Evolutionary conservation across 2,797 vertebrate species (phyloP).

Genomic region (Poecilia velifera): DNA sequence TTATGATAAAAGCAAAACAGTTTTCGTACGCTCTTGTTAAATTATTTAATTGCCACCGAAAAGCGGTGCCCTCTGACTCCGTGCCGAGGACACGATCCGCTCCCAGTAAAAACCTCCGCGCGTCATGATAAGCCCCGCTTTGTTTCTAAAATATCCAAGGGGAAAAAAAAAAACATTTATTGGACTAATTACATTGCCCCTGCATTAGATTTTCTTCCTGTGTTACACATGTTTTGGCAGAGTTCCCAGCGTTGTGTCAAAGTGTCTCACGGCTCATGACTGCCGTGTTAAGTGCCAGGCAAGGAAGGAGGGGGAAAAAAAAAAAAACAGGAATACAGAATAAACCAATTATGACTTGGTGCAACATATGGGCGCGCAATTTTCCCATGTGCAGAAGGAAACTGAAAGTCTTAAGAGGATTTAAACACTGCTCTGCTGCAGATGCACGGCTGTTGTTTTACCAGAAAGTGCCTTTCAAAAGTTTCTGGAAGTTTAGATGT

Average conservation of each 20-base stretch:
- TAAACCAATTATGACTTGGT: not conserved
- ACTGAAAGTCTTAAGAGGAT: not conserved
- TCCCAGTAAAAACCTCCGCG: slow-evolving; percentile 76
- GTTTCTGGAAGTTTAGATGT: not conserved
- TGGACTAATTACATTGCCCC: slow-evolving; percentile 83
- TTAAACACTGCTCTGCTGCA: not conserved
- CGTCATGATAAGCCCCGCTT: slow-evolving; percentile 77
- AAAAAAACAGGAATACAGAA: not conserved
- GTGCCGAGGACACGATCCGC: slow-evolving; percentile 74
- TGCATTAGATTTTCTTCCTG: slow-evolving; percentile 79
- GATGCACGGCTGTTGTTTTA: not conserved
- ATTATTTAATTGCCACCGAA: slow-evolving; percentile 75
- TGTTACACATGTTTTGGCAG: slow-evolving; percentile 80
- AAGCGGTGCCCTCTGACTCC: slow-evolving; percentile 75
- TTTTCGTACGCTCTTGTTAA: slow-evolving; percentile 74
- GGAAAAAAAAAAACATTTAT: slow-evolving; percentile 79
- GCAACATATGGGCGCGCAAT: not conserved
- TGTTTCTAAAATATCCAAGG: slow-evolving; percentile 82
- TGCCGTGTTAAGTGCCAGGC: slow-evolving; percentile 29
- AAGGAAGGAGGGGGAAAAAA: not conserved
- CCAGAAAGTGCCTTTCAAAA: not conserved
- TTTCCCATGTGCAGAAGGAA: not conserved
- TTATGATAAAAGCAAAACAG: slow-evolving; percentile 46
- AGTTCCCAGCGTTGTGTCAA: slow-evolving; percentile 77
- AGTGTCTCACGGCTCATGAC: slow-evolving; percentile 57